These are phyloP conservation scores for Rhagonycha fulva DNA, from an alignment of 2,888 invertebrate species.

Conservation along the genomic window DNA sequence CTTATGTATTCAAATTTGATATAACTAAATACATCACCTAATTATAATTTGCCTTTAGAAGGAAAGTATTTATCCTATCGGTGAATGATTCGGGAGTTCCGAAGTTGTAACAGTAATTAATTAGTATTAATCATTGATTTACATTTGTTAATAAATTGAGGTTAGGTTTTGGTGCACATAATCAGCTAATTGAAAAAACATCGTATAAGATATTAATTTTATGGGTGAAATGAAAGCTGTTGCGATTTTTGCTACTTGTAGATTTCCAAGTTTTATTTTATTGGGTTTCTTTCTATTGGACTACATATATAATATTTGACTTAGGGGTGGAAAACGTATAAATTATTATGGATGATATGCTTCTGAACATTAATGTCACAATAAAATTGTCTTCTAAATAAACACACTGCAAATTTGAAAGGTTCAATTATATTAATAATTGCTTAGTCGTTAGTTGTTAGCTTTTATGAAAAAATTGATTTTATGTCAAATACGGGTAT, in stretches of 20 bases:
- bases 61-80: neutral
- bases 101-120: neutral
- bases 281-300: neutral
- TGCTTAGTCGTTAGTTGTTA: neutral
- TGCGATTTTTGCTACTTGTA: neutral
- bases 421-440: neutral
- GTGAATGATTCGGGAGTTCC: neutral
- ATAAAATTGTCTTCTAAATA: neutral
- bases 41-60: neutral
- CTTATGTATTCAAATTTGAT: neutral
- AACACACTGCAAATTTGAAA: neutral
- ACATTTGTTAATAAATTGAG: neutral
- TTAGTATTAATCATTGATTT: no score
- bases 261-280: neutral
- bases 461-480: conserved; percentile 1
- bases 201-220: neutral
- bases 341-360: neutral
- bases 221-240: neutral
- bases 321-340: neutral
- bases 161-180: neutral
- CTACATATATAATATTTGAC: neutral
- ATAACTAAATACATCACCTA: neutral
- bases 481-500: neutral
- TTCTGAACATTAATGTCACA: neutral
- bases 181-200: neutral